These are phyloP conservation scores for Catharus minimus DNA, from an alignment of 2,113 vertebrate genomes.

Conservation along the genomic window DNA sequence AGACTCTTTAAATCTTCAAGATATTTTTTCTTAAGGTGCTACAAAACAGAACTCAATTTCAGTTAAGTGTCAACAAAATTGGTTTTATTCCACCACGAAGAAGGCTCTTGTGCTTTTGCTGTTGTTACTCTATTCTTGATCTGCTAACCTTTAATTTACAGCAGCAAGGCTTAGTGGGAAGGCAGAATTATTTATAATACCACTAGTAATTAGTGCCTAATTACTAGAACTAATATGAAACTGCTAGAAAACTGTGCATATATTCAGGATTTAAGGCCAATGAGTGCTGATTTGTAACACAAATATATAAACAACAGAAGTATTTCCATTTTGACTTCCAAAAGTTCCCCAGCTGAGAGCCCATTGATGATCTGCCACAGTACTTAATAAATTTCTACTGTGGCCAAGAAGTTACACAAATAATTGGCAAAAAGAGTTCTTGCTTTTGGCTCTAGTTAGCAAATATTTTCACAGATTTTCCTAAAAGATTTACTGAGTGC, in stretches of 20 bases:
- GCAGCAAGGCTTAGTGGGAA: not conserved
- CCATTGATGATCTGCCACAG: accelerated
- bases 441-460: not conserved
- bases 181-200: not conserved
- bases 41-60: not conserved
- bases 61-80: not conserved
- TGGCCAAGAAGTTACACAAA: not conserved
- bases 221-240: not conserved
- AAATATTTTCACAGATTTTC: not conserved
- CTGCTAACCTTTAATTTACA: not conserved
- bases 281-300: not conserved
- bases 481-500: not conserved
- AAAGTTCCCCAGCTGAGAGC: not conserved
- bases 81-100: not conserved
- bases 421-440: not conserved
- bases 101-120: not conserved
- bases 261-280: not conserved
- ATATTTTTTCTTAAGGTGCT: not conserved
- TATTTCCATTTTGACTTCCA: not conserved
- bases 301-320: not conserved
- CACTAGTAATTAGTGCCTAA: not conserved
- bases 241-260: not conserved
- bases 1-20: not conserved
- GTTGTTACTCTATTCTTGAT: not conserved
- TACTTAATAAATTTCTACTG: not conserved